Conservation (phyloP, 2,113 vertebrate species). For the Daubentonia madagascariensis region DNA sequence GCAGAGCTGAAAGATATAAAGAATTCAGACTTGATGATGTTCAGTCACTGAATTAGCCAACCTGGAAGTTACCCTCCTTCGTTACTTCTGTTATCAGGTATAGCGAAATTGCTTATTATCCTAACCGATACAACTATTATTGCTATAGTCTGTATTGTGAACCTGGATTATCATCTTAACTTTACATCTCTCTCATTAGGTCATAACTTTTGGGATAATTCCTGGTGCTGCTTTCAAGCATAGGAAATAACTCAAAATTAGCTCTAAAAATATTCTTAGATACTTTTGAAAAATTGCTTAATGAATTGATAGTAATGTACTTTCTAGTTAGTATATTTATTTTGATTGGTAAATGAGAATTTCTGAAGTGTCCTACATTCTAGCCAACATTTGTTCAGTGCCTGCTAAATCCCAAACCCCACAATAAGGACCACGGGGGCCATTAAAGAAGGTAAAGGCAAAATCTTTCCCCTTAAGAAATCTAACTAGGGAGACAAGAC, state of each 20-base stretch:
- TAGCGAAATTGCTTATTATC: neutral
- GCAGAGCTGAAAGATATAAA: neutral
- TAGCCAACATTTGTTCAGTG: neutral
- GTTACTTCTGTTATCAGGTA: neutral
- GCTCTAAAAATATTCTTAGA: neutral
- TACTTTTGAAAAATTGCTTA: neutral
- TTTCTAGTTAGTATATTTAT: neutral
- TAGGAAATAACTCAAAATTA: neutral
- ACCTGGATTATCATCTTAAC: neutral
- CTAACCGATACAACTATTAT: accelerated
- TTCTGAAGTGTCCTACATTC: neutral
- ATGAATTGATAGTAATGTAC: neutral
- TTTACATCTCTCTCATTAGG: neutral
- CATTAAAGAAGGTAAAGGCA: neutral
- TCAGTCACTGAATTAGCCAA: neutral
- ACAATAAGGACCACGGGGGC: accelerated
- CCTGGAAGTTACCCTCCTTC: neutral
- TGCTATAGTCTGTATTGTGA: accelerated
- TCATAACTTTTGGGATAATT: neutral
- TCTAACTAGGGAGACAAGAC: neutral
- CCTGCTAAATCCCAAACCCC: neutral
- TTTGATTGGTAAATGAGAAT: neutral
- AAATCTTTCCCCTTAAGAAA: neutral
- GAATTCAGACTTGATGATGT: neutral
- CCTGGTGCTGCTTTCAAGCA: neutral